Conservation (phyloP, 2,888 invertebrate genomes). For the Petrophora chlorosata region DNA sequence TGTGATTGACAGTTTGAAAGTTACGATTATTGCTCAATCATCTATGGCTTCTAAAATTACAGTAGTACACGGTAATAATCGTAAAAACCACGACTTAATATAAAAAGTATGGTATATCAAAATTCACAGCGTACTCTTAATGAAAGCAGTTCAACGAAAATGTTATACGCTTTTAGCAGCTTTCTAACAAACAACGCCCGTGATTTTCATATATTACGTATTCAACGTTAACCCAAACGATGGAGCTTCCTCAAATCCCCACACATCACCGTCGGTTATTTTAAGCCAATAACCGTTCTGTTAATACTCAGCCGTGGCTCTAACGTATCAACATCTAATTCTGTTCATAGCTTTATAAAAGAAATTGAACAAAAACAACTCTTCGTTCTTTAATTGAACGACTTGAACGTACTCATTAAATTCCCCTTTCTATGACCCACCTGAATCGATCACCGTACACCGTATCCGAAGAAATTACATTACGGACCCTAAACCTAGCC, state of each 20-base stretch:
- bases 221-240: conserved; percentile 23
- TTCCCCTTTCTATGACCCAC: conserved; percentile 23
- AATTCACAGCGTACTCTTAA: conserved; percentile 9
- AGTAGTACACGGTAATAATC: neutral
- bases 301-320: conserved; percentile 24
- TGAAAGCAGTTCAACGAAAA: conserved; percentile 3
- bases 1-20: conserved; percentile 16
- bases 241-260: conserved; percentile 26
- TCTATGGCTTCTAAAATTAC: conserved; percentile 1
- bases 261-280: conserved; percentile 24
- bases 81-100: conserved; percentile 3
- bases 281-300: conserved; percentile 28
- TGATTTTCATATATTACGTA: conserved; percentile 30
- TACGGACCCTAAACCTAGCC: conserved; percentile 55
- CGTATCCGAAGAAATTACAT: conserved; percentile 52
- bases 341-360: conserved; percentile 30
- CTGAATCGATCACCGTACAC: conserved; percentile 39
- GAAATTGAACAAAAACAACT: conserved; percentile 22
- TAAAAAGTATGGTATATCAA: neutral
- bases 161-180: conserved; percentile 8
- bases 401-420: conserved; percentile 27
- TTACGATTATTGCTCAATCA: conserved; percentile 20
- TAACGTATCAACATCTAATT: conserved; percentile 27
- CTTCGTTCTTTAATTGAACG: conserved; percentile 22
- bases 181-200: conserved; percentile 21